These are phyloP conservation scores for Willisornis vidua DNA, from an alignment of 2,113 vertebrate genomes.

Conservation along the genomic window DNA sequence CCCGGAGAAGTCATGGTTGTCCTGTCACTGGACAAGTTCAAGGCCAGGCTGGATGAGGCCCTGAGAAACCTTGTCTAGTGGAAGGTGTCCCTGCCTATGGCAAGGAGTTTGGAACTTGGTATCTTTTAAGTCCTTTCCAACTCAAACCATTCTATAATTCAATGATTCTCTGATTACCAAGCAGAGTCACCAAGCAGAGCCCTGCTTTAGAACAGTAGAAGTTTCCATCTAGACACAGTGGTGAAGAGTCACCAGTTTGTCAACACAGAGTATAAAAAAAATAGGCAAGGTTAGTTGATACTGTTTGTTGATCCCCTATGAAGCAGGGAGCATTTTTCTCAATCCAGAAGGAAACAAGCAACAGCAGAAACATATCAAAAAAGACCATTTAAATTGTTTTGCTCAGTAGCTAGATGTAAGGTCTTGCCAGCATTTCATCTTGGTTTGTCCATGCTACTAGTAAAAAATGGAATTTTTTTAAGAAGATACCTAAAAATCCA, in stretches of 20 bases:
- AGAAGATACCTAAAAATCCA: not conserved
- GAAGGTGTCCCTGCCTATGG: not conserved
- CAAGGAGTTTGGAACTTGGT: not conserved
- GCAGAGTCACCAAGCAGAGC: not conserved
- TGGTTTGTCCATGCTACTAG: not conserved
- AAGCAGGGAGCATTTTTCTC: not conserved
- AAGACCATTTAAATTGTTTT: not conserved
- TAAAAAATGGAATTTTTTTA: not conserved
- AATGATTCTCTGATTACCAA: not conserved
- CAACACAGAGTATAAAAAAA: not conserved
- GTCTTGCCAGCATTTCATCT: not conserved
- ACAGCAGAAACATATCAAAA: not conserved
- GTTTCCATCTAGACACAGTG: not conserved
- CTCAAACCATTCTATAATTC: not conserved
- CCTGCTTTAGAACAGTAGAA: not conserved
- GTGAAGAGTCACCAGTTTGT: not conserved
- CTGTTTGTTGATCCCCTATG: not conserved
- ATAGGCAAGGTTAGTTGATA: not conserved
- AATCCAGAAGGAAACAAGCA: not conserved
- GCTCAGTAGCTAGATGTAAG: not conserved
- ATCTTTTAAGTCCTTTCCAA: not conserved
- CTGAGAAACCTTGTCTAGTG: not conserved
- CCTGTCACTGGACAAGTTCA: not conserved
- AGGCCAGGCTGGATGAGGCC: not conserved
- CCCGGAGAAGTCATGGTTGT: not conserved